phyloP scores from a whole-genome alignment of 2,113 vertebrate genomes.

The Rostratula benghalensis region DNA sequence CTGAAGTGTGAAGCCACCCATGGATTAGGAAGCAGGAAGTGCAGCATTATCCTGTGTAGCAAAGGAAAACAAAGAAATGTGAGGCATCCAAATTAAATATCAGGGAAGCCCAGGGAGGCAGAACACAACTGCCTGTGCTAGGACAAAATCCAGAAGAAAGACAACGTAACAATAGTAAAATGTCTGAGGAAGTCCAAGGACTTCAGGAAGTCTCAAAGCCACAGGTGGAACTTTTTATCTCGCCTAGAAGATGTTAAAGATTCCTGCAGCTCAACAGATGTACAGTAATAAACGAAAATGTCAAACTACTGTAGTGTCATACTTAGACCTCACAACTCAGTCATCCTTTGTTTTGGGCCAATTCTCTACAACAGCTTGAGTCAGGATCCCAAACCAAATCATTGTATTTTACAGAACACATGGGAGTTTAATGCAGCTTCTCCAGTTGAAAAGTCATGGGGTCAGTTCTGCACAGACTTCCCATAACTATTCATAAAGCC shows the following conservation, averaged over 20 bases:
- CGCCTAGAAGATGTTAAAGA: background rate
- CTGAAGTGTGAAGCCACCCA: background rate
- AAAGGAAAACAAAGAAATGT: background rate
- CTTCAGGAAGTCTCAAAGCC: background rate
- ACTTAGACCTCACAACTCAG: background rate
- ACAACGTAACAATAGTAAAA: background rate
- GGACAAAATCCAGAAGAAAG: background rate
- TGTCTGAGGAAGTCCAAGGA: background rate
- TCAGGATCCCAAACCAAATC: background rate
- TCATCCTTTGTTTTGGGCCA: background rate
- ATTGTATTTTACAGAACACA: background rate
- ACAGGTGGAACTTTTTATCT: background rate
- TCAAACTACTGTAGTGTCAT: background rate
- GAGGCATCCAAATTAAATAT: background rate
- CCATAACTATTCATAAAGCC: background rate
- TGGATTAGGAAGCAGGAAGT: background rate
- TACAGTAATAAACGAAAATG: background rate
- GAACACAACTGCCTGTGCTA: background rate
- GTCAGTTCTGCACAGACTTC: background rate
- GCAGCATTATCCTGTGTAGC: background rate
- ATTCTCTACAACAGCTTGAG: background rate
- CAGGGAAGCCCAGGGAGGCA: background rate
- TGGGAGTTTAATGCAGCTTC: background rate
- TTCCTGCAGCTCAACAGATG: background rate
- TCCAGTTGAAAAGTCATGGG: background rate